Percentiles rank a stretch among this genome's conserved stretches.
phyloP scores from a whole-genome alignment of 1,140 invertebrate species.

The Protaetia brevitarsis region DNA sequence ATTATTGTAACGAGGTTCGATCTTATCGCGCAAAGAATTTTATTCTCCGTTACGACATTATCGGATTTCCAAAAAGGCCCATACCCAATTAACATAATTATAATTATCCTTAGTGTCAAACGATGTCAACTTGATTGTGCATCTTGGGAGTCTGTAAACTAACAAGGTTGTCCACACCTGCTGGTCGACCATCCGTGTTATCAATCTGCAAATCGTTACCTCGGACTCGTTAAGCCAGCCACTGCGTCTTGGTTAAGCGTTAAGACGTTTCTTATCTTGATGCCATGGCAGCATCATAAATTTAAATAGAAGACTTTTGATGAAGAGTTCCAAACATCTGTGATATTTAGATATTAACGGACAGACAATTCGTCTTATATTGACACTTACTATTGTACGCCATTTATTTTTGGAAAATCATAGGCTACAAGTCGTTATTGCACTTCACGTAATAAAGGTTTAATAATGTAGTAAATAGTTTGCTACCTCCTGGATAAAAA shows the following conservation, averaged over 20 bases:
- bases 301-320: constrained; percentile 24
- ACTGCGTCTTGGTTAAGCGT: constrained; percentile 20
- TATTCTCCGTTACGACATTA: background rate
- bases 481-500: no score
- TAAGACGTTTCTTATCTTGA: constrained; percentile 26
- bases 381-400: no score
- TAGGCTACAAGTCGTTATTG: no score
- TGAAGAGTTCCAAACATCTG: constrained; percentile 24
- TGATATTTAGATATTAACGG: constrained; percentile 28
- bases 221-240: constrained; percentile 25
- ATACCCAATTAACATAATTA: constrained; percentile 23
- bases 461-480: no score
- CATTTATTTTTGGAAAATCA: no score
- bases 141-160: constrained; percentile 25
- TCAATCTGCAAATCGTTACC: constrained; percentile 33
- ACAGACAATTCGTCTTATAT: no score
- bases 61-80: constrained; percentile 20
- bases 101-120: constrained; percentile 23
- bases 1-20: background rate
- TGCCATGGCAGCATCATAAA: constrained; percentile 32
- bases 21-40: background rate
- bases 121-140: constrained; percentile 20
- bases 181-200: constrained; percentile 27
- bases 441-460: no score
- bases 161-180: constrained; percentile 36